Evolutionary conservation across 2,888 invertebrate genomes (phyloP).

Genomic region (Cynaeus angustus): DNA sequence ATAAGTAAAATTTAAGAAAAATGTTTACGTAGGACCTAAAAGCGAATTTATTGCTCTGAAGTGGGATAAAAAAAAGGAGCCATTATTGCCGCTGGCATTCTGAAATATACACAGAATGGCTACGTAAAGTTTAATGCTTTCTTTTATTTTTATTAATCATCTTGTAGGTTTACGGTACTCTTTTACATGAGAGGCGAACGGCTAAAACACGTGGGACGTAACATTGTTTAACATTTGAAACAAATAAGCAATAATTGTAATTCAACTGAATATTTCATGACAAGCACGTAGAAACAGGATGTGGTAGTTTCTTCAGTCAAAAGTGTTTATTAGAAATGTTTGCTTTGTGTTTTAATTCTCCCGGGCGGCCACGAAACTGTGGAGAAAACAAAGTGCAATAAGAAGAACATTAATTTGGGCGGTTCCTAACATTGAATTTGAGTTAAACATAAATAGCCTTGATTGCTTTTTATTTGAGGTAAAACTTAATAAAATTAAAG

Average conservation of each 20-base stretch:
- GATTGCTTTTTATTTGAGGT: slow-evolving; percentile 45
- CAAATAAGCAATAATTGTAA: too few relatives aligned
- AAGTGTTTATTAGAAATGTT: not conserved
- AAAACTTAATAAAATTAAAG: slow-evolving; percentile 53
- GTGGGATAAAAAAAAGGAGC: slow-evolving; percentile 21
- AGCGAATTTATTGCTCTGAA: slow-evolving; percentile 28
- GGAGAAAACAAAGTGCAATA: slow-evolving; percentile 10
- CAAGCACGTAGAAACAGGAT: too few relatives aligned
- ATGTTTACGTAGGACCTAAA: slow-evolving; percentile 8
- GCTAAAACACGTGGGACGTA: too few relatives aligned
- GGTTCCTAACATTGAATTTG: slow-evolving; percentile 30
- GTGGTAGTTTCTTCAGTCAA: too few relatives aligned
- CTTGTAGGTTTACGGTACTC: slow-evolving; percentile 7
- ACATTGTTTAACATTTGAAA: too few relatives aligned
- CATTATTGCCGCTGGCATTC: slow-evolving; percentile 24
- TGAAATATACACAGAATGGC: slow-evolving; percentile 38
- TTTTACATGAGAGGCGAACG: slow-evolving; percentile 10
- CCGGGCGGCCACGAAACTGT: not conserved
- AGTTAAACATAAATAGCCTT: slow-evolving; percentile 40
- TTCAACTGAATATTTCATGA: too few relatives aligned
- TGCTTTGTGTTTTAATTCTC: slow-evolving; percentile 9
- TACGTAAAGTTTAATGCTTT: slow-evolving; percentile 26
- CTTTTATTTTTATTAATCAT: slow-evolving; percentile 31
- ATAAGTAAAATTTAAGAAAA: slow-evolving; percentile 22
- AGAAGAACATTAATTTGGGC: slow-evolving; percentile 27